Evolutionary conservation across 2,113 vertebrate genomes (phyloP), one percentile per base, ranked within the genome.

Genomic region (Pristiophorus japonicus): DNA sequence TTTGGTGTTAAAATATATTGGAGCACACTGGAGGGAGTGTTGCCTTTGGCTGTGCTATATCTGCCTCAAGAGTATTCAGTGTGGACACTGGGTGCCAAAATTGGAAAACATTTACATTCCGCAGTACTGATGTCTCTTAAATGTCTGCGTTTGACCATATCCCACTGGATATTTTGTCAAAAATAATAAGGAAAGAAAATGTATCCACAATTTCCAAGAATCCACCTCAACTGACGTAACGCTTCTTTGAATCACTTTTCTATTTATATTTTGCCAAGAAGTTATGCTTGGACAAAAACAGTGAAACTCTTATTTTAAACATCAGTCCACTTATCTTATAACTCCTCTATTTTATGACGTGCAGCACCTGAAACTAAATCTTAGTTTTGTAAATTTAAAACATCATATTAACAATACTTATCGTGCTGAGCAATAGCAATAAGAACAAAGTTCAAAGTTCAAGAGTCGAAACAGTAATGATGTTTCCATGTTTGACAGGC

Each of bases 141-240:
- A 63, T 30, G 59, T 63, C 51, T 92, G 16, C 14, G 59, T 38
- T 38, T 63, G 12, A 63, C 55, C 10, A 6, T 14, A 91, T 63
- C 88, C 59, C 88, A 92, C 59, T 63, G 88, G 88, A 92, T 63
- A 92, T 38, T 92, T 63, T 92, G 88, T 65, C 62, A 34, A 91
- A 42, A 91, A 38, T 3, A 91, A 65, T 22, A 65, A 91, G 38
- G 0, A 63, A 63, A 27, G 42, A 47, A 62, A 91, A 62, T 91
- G 12, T 92, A 38, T 7, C 20, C 34, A 92, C 34, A 20, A 92
- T 63, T 92, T 92, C 88, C 59, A n/a, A n/a, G n/a, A n/a, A n/a
- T n/a, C n/a, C n/a, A n/a, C n/a, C n/a, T n/a, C n/a, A 92, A 63
- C 59, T 92, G 88, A 38, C 59, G 63, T 63, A 91, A 63, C 12